Evolutionary conservation across 2,888 invertebrate genomes (phyloP), one percentile per base, ranked within the genome.

Genomic region (Standfussiana lucernea): DNA sequence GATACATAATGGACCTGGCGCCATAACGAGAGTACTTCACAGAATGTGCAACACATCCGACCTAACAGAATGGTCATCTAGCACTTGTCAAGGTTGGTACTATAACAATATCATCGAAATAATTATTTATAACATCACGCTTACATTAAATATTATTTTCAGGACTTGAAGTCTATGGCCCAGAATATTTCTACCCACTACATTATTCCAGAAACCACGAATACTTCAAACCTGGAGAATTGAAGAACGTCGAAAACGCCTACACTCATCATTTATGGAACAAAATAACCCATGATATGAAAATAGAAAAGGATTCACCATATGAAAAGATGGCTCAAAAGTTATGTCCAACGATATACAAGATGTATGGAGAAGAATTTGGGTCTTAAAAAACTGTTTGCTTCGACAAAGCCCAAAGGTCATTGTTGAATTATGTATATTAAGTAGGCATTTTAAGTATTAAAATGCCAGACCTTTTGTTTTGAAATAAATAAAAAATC

Each of bases 1-100:
- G 97, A 97, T 97, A 1, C 93, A 97, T 87, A 98, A 98, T 87
- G 98, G 97, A 0, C 97, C 97, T 0, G 97, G 97, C 2, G 98
- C 98, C 0, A 97, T 98, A 56, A 98, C 98, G 0, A 96, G 98
- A 66, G 97, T 97, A 1, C 93, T 98, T 32, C 94, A 96, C 82
- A 95, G 95, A 68, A 91, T 97, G 53, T 98, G 98, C 86, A 71
- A 79, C 2, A 89, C 88, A 0, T 7, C 68, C 3, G 35, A 72
- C 8, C 6, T 79, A 21, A 3, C 4, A 5, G 68, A 88, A 3
- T 88, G 88, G 88, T 84, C 86, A 7, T 61, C 79, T 18, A 74
- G 53, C 0, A 86, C 82, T n/a, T 88, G 88, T 62, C 66, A 83
- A 53, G 88, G 88, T 80, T 32, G 1, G 66, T 78, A 64, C 7